Evolutionary conservation across 2,797 vertebrate genomes (phyloP), one percentile per base, ranked within the genome.

Genomic region (Gallinago nigripennis): DNA sequence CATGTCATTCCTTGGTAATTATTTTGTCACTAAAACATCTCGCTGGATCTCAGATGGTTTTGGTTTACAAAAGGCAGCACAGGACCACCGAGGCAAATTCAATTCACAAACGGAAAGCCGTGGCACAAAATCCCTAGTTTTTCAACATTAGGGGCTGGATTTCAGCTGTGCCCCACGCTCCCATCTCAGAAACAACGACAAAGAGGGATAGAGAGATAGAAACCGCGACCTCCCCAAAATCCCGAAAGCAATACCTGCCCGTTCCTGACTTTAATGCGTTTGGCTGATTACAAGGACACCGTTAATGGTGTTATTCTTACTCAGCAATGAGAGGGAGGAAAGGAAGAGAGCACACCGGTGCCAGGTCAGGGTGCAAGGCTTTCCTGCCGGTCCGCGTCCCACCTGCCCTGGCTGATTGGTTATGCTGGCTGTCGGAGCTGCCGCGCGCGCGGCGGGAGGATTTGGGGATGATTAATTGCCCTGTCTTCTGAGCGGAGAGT

Each of bases 381-480:
- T 96, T 97, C 98, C 98, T 97, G 98, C 98, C 97, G 98, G 98
- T 96, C 98, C 97, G 94, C 95, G 96, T 98, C 98, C 98, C 99
- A 99, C 99, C 99, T 99, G 99, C 98, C 98, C 98, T 75, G 96
- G 98, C 97, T 85, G 97, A 94, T 97, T 98, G 98, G 98, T 98
- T 96, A 97, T 93, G 92, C 97, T 97, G 97, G 98, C 98, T 97
- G 98, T 98, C 97, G 98, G 98, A 98, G 98, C 98, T 97, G 97
- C 98, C 97, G 98, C 90, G 96, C 92, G 97, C 99, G 8, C 98
- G 93, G 98, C 98, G 66, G 99, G 98, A 98, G 99, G 97, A 98
- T 98, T 98, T 98, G 98, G 98, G 97, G 96, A 98, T 99, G 99
- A 99, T 99, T 99, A 99, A 99, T 99, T 99, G 98, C 98, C 98